Base-by-base conservation (phyloP, 2,797 vertebrate species). In the Pygocentrus nattereri region DNA sequence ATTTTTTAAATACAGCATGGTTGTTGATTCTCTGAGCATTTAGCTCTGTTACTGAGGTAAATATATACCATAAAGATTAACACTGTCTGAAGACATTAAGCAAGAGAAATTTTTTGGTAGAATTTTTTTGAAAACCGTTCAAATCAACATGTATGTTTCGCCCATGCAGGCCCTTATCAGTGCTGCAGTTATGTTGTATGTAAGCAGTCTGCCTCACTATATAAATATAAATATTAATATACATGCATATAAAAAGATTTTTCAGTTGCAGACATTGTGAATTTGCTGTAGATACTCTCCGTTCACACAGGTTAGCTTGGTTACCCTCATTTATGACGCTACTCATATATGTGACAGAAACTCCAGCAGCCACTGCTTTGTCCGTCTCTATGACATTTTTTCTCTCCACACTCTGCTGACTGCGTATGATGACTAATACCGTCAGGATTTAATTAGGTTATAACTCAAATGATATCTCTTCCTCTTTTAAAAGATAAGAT, bases 381-480 rank as follows among this genome's bases (percentile, higher is more conserved):
- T 72, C 4, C 4, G 34, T 49, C 62, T 49, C 21, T 34, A 4
- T 58, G 49, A 41, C 27, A 31, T 56, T 16, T 50, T 30, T 18
- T 16, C 1, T 11, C 8, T 23, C 30, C 69, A 58, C 58, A 15
- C 38, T 67, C 25, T n/a, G 15, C 52, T 75, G 31, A 75, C n/a
- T 47, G 56, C 19, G 49, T 25, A 74, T 75, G 74, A 75, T 76
- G 75, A 85, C 47, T 75, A 65, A 76, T 68, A 61, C 67, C 38
- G 64, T 56, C 34, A 79, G 76, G 59, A 58, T 67, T 82, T 41
- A 82, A 77, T 82, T 76, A 80, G 77, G 59, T 47, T 80, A 73
- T 77, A 76, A 72, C 74, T 74, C 47, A 16, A 47, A 64, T 44
- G 41, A 19, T 59, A 58, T 69, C n/a, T 80, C 64, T 69, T 79